Conservation (phyloP, 64 coral and sea anemone species). For the Stylophora pistillata region DNA sequence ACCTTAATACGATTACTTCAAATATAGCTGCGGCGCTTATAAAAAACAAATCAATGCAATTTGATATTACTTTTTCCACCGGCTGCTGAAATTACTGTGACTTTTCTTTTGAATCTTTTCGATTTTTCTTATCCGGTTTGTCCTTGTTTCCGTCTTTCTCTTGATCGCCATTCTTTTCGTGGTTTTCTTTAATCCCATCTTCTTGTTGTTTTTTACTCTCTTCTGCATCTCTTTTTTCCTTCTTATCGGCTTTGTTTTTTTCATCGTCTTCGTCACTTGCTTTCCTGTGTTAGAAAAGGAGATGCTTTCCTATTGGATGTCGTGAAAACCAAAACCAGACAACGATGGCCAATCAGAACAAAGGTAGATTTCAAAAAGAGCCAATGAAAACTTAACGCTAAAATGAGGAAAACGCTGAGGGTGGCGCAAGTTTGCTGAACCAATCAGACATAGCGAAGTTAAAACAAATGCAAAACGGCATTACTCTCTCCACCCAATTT, state of each 20-base stretch:
- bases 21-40: no score
- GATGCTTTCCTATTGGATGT: background rate
- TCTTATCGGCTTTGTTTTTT: background rate
- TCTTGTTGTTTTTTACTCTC: background rate
- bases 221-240: background rate
- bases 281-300: background rate
- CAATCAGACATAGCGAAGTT: no score
- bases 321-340: no score
- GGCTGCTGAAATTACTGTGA: background rate
- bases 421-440: no score
- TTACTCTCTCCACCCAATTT: no score
- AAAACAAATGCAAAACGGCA: no score
- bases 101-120: background rate
- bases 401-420: no score
- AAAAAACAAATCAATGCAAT: no score
- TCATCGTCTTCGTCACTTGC: background rate
- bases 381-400: no score
- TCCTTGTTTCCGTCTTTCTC: background rate
- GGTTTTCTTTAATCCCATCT: background rate
- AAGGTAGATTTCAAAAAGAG: no score
- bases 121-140: background rate
- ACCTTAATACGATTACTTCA: no score
- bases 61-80: background rate
- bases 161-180: background rate
- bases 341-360: no score